Base-by-base conservation (phyloP, 1,140 invertebrate species). In the Carcinoscorpius rotundicauda region DNA sequence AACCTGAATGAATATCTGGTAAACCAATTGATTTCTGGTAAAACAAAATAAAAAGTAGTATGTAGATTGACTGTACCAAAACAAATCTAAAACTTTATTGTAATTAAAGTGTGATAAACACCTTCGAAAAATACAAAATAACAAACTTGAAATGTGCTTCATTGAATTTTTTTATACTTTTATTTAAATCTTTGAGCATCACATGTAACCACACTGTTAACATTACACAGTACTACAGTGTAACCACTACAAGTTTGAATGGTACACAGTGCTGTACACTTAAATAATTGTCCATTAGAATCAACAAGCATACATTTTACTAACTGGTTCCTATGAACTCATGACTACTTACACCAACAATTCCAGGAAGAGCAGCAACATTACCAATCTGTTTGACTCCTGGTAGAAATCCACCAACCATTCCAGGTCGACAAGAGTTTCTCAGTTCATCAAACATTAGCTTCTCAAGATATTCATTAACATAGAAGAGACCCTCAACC, bases 301-400 rank as follows among this genome's bases (percentile, higher is more conserved):
- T 29, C 29, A 29, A 29, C 29, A 29, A 29, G 29, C 29, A 29
- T 29, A 29, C 29, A 29, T 29, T 29, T 29, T 29, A 29, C 29
- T 29, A 29, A 29, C 29, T 29, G 29, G 29, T 29, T 29, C 29
- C 29, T 29, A 29, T 29, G 29, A 29, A 29, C 29, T 29, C 29
- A 29, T 29, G 29, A 52, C 6, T 5, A 74, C 72, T 67, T 73
- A 80, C 78, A 58, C 91, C 92, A 60, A 99, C 95, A 71, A 99
- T 99, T 4, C 96, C 97, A 60, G 97, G 97, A 53, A 99, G 79
- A 5, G 97, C 93, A 60, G 97, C 97, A 58, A 99, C 97, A 85
- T 99, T 99, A 1, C 93, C 97, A 72, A 99, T 99, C 81, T 99
- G 97, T 81, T 99, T 98, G 66, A 99, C 91, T 49, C 95, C 97